Base-by-base conservation (phyloP, 2,113 vertebrate species). In the Procavia capensis region DNA sequence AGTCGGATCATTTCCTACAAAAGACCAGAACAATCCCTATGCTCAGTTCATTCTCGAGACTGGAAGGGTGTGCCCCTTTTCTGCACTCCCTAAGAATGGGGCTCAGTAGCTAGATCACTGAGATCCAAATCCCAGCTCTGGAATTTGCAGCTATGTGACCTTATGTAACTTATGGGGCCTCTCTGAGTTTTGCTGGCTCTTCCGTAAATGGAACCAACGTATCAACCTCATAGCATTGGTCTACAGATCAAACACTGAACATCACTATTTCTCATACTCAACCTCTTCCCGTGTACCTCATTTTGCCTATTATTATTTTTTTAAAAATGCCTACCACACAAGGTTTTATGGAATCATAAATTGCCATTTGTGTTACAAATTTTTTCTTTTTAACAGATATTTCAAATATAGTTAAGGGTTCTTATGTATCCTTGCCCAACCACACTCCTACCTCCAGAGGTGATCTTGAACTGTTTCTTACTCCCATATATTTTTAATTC, bases 1-100 rank as follows among this genome's bases (percentile, higher is more conserved):
- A 99, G 98, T 70, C 99, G 99, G 95, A 99, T 99, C 99, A 99
- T 99, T 97, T 99, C 99, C 99, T 99, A 94, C 1, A 96, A 76
- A 79, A 97, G 85, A 95, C n/a, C 94, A 25, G 98, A 98, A 95
- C 25, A 90, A 94, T 72, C 29, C 39, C n/a, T 34, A n/a, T 31
- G 34, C 31, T 97, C 88, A 95, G 45, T 93, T 87, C 83, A 88
- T 70, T 75, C 4, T 25, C 8, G 95, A 96, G 36, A 87, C 0
- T 82, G 41, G 8, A 39, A 22, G 36, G 2, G 80, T 29, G 6
- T 70, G 57, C 2, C 17, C 3, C 29, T 78, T 45, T 61, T 75
- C 0, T 83, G 47, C 34, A 70, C 43, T 39, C 36, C 61, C 20
- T 43, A 75, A 50, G 50, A 91, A 80, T 10, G 20, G 3, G 74